A percentile compares a stretch with the other conserved stretches of the same genome.
Evolutionary conservation across 1,140 invertebrate genomes (phyloP).

Genomic region (Lepidotrigona ventralis): DNA sequence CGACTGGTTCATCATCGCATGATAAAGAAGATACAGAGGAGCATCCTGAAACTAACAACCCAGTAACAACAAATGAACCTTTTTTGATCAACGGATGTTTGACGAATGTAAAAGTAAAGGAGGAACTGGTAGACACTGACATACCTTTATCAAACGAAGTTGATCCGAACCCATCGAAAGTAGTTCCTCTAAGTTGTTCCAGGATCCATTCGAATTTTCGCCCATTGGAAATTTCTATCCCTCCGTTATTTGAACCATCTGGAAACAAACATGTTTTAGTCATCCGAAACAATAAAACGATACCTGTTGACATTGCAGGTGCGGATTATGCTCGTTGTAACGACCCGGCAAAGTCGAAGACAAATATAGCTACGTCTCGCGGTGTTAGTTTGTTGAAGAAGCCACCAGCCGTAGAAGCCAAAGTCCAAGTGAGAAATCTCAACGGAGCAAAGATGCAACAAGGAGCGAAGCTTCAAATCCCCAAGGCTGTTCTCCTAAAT

Average conservation of each 20-base stretch:
- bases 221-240: conserved; percentile 71
- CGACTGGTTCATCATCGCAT: neutral
- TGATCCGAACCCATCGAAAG: conserved; percentile 27
- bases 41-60: neutral
- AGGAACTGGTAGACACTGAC: neutral
- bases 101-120: neutral
- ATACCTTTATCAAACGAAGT: conserved; percentile 4
- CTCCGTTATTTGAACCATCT: conserved; percentile 56
- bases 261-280: conserved; percentile 66
- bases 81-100: neutral
- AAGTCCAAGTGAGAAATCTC: neutral
- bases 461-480: conserved; percentile 44
- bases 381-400: conserved; percentile 65
- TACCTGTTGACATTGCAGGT: conserved; percentile 54
- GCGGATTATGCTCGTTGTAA: neutral
- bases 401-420: neutral
- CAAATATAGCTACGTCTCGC: conserved; percentile 10
- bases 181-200: conserved; percentile 18
- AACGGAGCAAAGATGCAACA: neutral
- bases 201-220: conserved; percentile 58
- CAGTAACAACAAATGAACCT: neutral
- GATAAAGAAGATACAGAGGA: neutral
- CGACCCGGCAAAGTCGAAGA: conserved; percentile 8
- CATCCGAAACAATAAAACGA: conserved; percentile 68
- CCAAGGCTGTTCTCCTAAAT: conserved; percentile 68